phyloP scores from a whole-genome alignment of 2,113 vertebrate genomes.

The Ophthalmolycus amberensis region DNA sequence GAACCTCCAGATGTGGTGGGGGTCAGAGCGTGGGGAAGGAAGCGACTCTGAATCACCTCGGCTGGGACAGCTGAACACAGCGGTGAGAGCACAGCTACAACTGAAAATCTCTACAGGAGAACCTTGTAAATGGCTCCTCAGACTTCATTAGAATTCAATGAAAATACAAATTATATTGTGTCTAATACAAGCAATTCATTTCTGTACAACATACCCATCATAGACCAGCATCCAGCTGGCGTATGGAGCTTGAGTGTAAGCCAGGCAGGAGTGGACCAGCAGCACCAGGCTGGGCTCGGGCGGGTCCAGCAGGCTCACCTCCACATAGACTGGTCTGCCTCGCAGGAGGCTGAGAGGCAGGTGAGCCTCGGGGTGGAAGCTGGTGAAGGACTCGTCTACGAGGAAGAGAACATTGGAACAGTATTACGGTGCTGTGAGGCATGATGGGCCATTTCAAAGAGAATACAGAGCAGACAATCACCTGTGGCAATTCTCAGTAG shows the following conservation, averaged over 20 bases:
- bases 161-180: background rate
- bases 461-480: conserved; percentile 2
- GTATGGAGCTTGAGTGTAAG: conserved; percentile 50
- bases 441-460: background rate
- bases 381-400: conserved; percentile 65
- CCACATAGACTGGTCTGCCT: conserved; percentile 55
- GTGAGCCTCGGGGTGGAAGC: conserved; percentile 66
- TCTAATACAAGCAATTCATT: background rate
- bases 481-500: conserved; percentile 69
- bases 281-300: conserved; percentile 52
- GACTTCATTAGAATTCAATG: background rate
- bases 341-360: conserved; percentile 62
- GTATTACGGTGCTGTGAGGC: background rate
- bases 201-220: conserved; percentile 61
- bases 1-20: conserved; percentile 52
- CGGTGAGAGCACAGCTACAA: background rate
- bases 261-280: conserved; percentile 76
- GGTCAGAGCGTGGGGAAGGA: background rate
- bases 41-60: conserved; percentile 22
- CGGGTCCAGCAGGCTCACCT: conserved; percentile 62
- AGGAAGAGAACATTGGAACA: background rate
- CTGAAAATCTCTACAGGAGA: background rate
- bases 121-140: background rate
- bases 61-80: conserved; percentile 57
- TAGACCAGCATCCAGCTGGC: conserved; percentile 63